phyloP scores from a whole-genome alignment of 2,797 vertebrate genomes.

The Gallinago solitaria region DNA sequence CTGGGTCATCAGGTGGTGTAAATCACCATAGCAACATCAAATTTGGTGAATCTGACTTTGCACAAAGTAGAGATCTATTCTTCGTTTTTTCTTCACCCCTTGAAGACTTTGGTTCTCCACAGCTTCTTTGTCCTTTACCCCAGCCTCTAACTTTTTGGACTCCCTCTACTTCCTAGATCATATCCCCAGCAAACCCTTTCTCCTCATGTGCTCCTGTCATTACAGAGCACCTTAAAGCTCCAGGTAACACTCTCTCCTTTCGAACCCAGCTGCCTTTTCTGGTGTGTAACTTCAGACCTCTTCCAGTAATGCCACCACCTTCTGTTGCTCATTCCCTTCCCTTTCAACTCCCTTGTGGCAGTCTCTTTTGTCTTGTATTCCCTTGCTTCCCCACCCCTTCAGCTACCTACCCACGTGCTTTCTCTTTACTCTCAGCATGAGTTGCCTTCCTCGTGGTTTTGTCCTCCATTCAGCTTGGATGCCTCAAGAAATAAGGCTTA shows the following conservation, averaged over 20 bases:
- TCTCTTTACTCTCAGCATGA: background rate
- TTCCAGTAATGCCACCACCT: background rate
- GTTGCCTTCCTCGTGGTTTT: background rate
- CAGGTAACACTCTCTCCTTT: background rate
- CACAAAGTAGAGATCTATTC: background rate
- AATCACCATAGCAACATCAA: conserved; percentile 38
- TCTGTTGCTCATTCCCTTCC: background rate
- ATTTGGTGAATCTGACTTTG: background rate
- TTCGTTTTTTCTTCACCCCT: background rate
- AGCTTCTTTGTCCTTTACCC: background rate
- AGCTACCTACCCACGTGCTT: background rate
- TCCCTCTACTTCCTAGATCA: background rate
- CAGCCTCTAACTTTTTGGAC: background rate
- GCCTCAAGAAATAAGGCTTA: conserved; percentile 19
- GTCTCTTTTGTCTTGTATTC: background rate
- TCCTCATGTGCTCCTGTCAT: background rate
- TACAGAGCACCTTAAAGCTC: background rate
- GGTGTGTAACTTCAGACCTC: background rate
- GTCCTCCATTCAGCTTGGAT: conserved; percentile 18
- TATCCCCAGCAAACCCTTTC: background rate
- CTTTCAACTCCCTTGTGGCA: background rate
- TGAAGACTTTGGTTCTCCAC: background rate
- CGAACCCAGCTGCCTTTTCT: background rate
- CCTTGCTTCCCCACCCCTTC: background rate
- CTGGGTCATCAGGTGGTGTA: conserved; percentile 28